phyloP scores from a whole-genome alignment of 1,140 invertebrate genomes.

The Nephotettix cincticeps region DNA sequence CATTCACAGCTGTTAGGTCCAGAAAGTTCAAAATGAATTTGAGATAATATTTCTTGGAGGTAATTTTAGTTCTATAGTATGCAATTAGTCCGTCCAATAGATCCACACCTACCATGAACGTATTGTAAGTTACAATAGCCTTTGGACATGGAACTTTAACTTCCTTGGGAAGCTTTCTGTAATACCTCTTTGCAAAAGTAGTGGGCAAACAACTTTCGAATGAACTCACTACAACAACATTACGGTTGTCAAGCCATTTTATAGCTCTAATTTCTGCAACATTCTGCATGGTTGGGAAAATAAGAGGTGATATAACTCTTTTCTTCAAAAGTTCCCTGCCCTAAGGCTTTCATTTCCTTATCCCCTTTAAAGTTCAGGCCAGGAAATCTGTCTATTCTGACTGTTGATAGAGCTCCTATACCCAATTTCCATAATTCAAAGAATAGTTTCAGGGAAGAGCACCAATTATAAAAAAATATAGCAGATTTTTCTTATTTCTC shows the following conservation, averaged over 20 bases:
- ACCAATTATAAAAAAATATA: constrained; percentile 11
- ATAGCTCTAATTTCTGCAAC: not conserved
- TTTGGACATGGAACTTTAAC: constrained; percentile 1
- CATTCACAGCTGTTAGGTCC: constrained; percentile 20
- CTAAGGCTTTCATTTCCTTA: not conserved
- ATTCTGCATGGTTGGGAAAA: not conserved
- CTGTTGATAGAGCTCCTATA: not conserved
- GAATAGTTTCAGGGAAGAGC: not conserved
- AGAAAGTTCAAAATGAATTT: constrained; percentile 17
- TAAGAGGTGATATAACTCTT: not conserved
- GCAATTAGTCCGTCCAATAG: not conserved
- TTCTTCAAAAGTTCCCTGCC: not conserved
- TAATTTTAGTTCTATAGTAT: not conserved
- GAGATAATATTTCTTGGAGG: not conserved
- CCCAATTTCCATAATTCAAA: constrained; percentile 3
- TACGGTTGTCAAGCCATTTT: not conserved
- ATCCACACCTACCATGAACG: not conserved
- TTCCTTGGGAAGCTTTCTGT: not conserved
- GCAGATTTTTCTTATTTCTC: not conserved
- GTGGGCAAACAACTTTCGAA: not conserved
- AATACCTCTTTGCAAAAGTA: not conserved
- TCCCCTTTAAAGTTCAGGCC: not conserved
- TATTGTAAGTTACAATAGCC: constrained; percentile 1
- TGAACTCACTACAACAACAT: not conserved
- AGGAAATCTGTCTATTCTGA: not conserved